Evolutionary conservation across 2,113 vertebrate genomes (phyloP), one percentile per base, ranked within the genome.

Genomic region (Ptilonorhynchus violaceus): DNA sequence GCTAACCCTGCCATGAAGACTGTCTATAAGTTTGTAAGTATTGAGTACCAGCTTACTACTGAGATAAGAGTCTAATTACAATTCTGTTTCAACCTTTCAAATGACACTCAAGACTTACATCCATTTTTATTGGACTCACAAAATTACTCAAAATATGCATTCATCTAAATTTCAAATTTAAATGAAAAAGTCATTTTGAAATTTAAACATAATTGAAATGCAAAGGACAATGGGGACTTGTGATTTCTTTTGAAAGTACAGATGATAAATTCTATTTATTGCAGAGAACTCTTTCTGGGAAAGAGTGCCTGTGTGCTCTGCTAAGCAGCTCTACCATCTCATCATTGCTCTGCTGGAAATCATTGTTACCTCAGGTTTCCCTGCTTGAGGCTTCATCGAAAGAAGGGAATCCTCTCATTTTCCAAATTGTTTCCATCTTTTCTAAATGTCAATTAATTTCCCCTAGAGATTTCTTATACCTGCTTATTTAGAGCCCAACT

Each of bases 1-100:
- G 99, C 99, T 23, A 99, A 99, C 93, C 99, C 99, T 3, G 99
- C 99, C 64, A 99, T 99, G 99, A 99, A 99, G 98, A 99, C 98
- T 3, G 99, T 99, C 95, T 99, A 99, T 97, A 99, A 99, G 97
- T 99, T 99, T 97, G 99, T 99, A 98, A 99, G 99, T 98, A 96
- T 15, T 17, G 44, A 81, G 94, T 74, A 52, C 55, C 44, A 90
- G 87, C 87, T 95, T 89, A 63, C 73, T 78, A 72, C 92, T 89
- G 83, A 92, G 93, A 89, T 93, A 92, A 92, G 88, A 95, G 93
- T 69, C 78, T 95, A 91, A 92, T 90, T 85, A 92, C 9, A 4
- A 18, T 75, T 75, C 85, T 91, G 56, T 69, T 91, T 63, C 84
- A 77, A 66, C 93, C 58, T 88, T 95, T 88, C 62, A 47, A 52